phyloP scores from a whole-genome alignment of 2,113 vertebrate genomes.

The Mohoua ochrocephala region DNA sequence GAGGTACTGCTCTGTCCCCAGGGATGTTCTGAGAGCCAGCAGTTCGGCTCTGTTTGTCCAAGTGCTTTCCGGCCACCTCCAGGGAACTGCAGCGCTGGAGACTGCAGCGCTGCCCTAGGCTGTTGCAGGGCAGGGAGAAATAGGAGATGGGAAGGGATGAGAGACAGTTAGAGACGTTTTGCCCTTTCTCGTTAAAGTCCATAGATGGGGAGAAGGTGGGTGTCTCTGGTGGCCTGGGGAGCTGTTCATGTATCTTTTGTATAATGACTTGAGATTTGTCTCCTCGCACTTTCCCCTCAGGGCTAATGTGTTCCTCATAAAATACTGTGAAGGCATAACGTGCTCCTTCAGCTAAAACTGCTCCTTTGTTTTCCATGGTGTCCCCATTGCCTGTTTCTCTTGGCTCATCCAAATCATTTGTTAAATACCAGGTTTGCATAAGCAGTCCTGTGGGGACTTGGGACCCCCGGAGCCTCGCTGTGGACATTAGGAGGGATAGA shows the following conservation, averaged over 20 bases:
- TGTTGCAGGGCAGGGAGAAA: background rate
- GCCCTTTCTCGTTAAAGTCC: background rate
- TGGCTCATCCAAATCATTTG: conserved; percentile 38
- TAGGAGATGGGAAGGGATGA: background rate
- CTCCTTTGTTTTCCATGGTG: background rate
- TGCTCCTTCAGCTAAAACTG: background rate
- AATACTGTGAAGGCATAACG: background rate
- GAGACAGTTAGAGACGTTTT: background rate
- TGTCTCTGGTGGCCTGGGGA: background rate
- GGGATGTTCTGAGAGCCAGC: background rate
- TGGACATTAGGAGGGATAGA: background rate
- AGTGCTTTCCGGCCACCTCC: background rate
- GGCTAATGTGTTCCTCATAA: background rate
- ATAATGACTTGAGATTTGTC: background rate
- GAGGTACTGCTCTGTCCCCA: background rate
- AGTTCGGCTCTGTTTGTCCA: background rate
- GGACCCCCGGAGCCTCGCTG: background rate
- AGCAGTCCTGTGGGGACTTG: background rate
- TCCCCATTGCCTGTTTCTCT: conserved; percentile 24
- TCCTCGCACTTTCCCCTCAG: background rate
- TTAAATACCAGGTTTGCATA: conserved; percentile 26
- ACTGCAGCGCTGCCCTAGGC: background rate
- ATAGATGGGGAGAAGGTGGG: background rate
- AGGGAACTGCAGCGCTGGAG: background rate
- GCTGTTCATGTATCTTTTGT: background rate